These are phyloP conservation scores for Anomalospiza imberbis DNA, from an alignment of 2,797 vertebrate genomes.

Conservation along the genomic window DNA sequence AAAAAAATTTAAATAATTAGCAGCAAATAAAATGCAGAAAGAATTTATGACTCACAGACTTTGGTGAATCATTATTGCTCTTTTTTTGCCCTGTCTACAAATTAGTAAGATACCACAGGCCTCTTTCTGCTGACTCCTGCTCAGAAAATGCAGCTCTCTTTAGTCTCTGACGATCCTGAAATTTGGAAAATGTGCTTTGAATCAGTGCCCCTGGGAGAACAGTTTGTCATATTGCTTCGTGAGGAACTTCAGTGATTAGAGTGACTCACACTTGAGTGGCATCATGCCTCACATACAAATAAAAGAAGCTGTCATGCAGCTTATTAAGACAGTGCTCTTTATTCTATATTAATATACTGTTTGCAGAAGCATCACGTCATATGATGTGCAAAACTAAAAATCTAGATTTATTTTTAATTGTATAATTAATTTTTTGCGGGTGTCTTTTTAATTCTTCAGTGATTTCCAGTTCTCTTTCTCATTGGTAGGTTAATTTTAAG, in stretches of 20 bases:
- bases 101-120: background rate
- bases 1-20: too few relatives aligned
- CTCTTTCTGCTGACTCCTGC: conserved; percentile 31
- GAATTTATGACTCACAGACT: background rate
- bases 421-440: background rate
- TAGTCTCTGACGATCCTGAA: background rate
- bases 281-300: conserved; percentile 69
- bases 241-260: conserved; percentile 76
- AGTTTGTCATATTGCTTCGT: conserved; percentile 78
- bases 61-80: background rate
- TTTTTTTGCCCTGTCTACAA: background rate
- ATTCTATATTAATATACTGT: background rate
- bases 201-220: conserved; percentile 74
- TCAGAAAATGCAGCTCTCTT: conserved; percentile 7
- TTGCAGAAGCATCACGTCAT: background rate
- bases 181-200: conserved; percentile 61
- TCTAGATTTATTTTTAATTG: background rate
- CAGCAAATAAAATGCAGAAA: background rate
- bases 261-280: conserved; percentile 86
- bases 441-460: background rate
- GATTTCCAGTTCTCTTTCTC: background rate
- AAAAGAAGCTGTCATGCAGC: conserved; percentile 16
- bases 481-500: background rate
- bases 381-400: background rate
- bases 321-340: background rate